phyloP scores from a whole-genome alignment of 1,140 invertebrate genomes.

The Phocides pigmalion region DNA sequence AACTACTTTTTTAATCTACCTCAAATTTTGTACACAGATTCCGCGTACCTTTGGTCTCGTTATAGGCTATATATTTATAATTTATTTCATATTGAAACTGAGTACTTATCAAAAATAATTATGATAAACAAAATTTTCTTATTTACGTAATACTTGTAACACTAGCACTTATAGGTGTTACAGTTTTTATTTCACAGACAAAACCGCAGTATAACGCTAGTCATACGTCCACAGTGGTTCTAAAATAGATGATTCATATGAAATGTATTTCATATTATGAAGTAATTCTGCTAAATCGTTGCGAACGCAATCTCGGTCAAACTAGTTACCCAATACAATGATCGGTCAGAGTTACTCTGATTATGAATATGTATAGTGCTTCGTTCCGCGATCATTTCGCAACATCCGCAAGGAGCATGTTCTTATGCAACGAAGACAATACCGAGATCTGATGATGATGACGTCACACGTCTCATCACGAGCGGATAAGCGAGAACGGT shows the following conservation, averaged over 20 bases:
- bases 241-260: background rate
- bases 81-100: no score
- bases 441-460: background rate
- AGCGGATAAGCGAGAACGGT: background rate
- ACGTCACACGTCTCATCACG: background rate
- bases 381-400: constrained; percentile 1
- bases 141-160: no score
- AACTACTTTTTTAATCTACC: no score
- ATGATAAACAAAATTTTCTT: no score
- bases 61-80: no score
- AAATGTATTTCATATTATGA: no score
- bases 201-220: no score
- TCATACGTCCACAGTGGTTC: background rate
- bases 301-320: background rate
- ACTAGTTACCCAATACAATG: background rate
- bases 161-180: no score
- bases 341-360: background rate
- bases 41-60: no score
- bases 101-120: no score
- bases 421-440: background rate
- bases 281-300: background rate
- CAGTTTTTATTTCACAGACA: no score
- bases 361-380: background rate
- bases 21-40: no score
- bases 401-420: background rate